A percentile compares a stretch with the other conserved stretches of the same genome.
These are phyloP conservation scores for Allolobophora icterica DNA, from an alignment of 2,888 invertebrate species.

Conservation along the genomic window DNA sequence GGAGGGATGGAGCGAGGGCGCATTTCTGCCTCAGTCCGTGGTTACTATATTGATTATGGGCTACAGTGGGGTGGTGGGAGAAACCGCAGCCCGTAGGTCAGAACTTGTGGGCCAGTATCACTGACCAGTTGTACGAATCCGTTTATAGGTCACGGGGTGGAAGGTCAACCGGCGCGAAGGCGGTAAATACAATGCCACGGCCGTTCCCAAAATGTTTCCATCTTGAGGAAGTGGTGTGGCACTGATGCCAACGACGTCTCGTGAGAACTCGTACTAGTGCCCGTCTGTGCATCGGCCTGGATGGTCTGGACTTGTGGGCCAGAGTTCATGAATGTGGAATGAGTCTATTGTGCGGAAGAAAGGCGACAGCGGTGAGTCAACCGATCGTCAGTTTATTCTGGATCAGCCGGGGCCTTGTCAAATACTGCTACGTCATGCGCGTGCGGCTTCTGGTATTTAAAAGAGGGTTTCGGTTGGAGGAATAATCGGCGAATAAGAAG, in stretches of 20 bases:
- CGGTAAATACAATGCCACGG: slow-evolving; percentile 2
- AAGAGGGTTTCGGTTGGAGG: slow-evolving; percentile 12
- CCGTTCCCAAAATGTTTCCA: slow-evolving; percentile 1
- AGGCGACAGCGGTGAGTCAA: slow-evolving; percentile 17
- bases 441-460: neutral
- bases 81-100: neutral
- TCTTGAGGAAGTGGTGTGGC: neutral
- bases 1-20: neutral
- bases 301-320: slow-evolving; percentile 1
- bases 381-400: neutral
- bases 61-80: neutral
- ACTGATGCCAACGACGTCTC: neutral
- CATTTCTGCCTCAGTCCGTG: neutral
- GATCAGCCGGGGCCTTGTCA: slow-evolving; percentile 4
- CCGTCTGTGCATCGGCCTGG: neutral
- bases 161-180: slow-evolving; percentile 17
- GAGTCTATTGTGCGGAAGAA: slow-evolving; percentile 17
- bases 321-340: slow-evolving; percentile 11
- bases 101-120: slow-evolving; percentile 17
- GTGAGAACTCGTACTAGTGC: neutral
- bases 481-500: neutral
- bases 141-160: slow-evolving; percentile 15
- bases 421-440: slow-evolving; percentile 6
- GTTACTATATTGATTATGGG: slow-evolving; percentile 17
- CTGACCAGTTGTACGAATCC: neutral